phyloP scores from a whole-genome alignment of 2,888 invertebrate genomes.

The Cryptosula pallasiana region DNA sequence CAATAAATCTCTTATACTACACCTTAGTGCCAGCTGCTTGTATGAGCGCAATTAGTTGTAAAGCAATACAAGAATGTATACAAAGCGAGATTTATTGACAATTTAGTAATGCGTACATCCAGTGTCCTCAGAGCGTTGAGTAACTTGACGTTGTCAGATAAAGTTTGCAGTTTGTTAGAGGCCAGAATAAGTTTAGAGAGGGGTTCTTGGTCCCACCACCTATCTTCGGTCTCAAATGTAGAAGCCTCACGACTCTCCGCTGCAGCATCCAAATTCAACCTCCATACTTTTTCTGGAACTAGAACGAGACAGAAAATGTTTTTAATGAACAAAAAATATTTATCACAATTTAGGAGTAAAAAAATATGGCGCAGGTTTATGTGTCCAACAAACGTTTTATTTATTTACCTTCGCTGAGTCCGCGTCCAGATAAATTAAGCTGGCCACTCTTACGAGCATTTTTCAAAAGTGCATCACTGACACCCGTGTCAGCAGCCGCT shows the following conservation, averaged over 20 bases:
- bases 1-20: no score
- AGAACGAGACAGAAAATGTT: no score
- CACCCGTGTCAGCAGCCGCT: neutral
- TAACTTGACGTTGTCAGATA: constrained; percentile 49
- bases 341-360: no score
- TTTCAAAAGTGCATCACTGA: constrained; percentile 60
- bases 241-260: constrained; percentile 49
- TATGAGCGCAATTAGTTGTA: no score
- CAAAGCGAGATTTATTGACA: neutral
- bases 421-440: constrained; percentile 71
- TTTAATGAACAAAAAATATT: no score
- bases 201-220: constrained; percentile 80
- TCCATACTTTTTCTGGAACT: constrained; percentile 54
- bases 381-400: no score
- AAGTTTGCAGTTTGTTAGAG: constrained; percentile 46
- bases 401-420: constrained; percentile 62
- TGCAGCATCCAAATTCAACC: constrained; percentile 52
- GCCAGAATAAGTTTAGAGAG: constrained; percentile 67
- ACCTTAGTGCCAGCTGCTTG: no score
- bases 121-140: constrained; percentile 51
- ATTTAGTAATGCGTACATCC: constrained; percentile 47
- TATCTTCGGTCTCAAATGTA: constrained; percentile 50
- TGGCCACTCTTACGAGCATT: constrained; percentile 74
- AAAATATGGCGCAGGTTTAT: no score
- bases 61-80: neutral